phyloP scores from a whole-genome alignment of 2,888 invertebrate species.

The Zygothrica quintamaculata region DNA sequence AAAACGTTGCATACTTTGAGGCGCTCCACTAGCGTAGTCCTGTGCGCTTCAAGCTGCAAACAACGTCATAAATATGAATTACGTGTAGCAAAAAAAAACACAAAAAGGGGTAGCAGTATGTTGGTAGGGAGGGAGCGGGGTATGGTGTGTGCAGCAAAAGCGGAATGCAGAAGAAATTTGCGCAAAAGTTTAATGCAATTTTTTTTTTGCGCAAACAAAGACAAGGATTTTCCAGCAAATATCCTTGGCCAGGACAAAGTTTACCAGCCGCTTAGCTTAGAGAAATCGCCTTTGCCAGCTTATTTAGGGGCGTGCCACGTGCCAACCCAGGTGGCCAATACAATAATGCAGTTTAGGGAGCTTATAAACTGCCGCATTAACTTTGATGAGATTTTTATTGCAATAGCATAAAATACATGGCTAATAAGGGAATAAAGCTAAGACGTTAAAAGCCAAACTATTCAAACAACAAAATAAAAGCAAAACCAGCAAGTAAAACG shows the following conservation, averaged over 20 bases:
- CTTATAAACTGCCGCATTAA: constrained; percentile 67
- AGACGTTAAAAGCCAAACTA: no score
- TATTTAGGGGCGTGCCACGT: constrained; percentile 48
- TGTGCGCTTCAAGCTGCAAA: constrained; percentile 14
- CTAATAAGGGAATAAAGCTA: constrained; percentile 27
- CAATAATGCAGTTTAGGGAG: constrained; percentile 63
- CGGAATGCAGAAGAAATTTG: constrained; percentile 44
- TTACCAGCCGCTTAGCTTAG: constrained; percentile 55
- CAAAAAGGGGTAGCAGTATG: not conserved
- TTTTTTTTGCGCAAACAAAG: constrained; percentile 61
- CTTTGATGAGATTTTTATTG: constrained; percentile 68
- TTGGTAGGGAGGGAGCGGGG: constrained; percentile 1
- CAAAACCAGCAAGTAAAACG: no score
- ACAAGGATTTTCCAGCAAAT: constrained; percentile 52
- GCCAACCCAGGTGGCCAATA: constrained; percentile 61
- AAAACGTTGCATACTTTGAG: constrained; percentile 59
- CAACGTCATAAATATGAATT: constrained; percentile 73
- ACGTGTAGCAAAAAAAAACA: constrained; percentile 40
- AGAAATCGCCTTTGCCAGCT: constrained; percentile 11
- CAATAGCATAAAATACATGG: constrained; percentile 28
- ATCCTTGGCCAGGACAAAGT: constrained; percentile 55
- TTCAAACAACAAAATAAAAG: no score
- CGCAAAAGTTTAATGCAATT: constrained; percentile 75
- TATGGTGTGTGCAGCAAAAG: not conserved
- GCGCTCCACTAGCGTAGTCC: constrained; percentile 43